phyloP scores from a whole-genome alignment of 1,140 invertebrate genomes.

The Lepidotrigona ventralis region DNA sequence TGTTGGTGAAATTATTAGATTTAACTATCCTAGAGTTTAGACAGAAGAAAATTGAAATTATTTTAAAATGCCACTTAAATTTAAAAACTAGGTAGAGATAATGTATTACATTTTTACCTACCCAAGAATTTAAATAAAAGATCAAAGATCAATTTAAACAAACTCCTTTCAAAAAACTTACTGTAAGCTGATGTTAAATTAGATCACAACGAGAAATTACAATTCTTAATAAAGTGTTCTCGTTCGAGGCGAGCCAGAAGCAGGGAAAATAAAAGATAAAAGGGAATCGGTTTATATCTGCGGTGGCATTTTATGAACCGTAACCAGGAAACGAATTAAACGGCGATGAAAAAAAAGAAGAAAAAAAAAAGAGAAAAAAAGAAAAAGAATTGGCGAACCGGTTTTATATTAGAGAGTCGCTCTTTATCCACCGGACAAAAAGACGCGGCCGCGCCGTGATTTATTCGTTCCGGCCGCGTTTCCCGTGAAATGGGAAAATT shows the following conservation, averaged over 20 bases:
- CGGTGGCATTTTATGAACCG: slow-evolving; percentile 32
- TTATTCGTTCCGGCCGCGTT: slow-evolving; percentile 21
- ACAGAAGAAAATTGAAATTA: too few species aligned
- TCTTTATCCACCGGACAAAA: slow-evolving; percentile 1
- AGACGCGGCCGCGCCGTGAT: slow-evolving; percentile 3
- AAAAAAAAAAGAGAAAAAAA: too few species aligned
- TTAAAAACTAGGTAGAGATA: too few species aligned
- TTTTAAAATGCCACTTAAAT: too few species aligned
- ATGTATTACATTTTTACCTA: too few species aligned
- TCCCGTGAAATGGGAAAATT: slow-evolving; percentile 21
- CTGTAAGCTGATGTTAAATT: not conserved
- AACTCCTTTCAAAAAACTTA: not conserved
- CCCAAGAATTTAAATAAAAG: too few species aligned
- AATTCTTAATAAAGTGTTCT: not conserved
- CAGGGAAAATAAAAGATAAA: not conserved
- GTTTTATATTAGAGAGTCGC: slow-evolving; percentile 12
- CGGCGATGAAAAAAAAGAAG: too few species aligned
- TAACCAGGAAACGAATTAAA: slow-evolving; percentile 42
- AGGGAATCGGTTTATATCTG: slow-evolving; percentile 8
- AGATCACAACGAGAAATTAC: not conserved
- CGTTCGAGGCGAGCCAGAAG: not conserved
- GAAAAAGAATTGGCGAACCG: slow-evolving; percentile 31
- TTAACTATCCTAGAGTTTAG: too few species aligned
- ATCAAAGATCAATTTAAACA: too few species aligned
- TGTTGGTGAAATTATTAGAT: too few species aligned